Percentiles rank a stretch among this genome's conserved stretches.
These are phyloP conservation scores for Artibeus jamaicensis DNA, from an alignment of 2,797 vertebrate species.

Conservation along the genomic window DNA sequence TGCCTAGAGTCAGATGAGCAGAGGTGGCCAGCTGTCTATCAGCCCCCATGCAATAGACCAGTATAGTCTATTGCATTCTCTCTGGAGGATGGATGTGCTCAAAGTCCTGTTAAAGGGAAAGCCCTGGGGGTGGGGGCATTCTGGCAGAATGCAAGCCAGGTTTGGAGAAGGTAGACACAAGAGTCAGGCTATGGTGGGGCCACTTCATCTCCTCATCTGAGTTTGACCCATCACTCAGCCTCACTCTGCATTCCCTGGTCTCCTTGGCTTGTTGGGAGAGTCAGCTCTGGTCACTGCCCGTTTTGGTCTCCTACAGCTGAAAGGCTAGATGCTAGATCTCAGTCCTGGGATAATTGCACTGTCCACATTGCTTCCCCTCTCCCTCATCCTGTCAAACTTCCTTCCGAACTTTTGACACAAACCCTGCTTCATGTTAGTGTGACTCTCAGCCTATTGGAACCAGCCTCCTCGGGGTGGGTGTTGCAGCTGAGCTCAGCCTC, in stretches of 20 bases:
- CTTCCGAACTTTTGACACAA: constrained; percentile 43
- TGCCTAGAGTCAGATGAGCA: not conserved
- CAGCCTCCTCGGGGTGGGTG: not conserved
- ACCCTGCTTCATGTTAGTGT: not conserved
- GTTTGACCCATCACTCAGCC: not conserved
- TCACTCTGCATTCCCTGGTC: not conserved
- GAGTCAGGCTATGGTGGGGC: not conserved
- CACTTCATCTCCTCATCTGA: not conserved
- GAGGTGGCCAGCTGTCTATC: not conserved
- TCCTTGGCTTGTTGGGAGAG: not conserved
- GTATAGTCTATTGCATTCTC: not conserved
- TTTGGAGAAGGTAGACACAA: not conserved
- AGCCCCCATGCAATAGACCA: too few species aligned
- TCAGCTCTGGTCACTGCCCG: not conserved
- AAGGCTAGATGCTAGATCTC: constrained; percentile 28
- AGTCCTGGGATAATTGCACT: not conserved
- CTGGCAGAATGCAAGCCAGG: not conserved
- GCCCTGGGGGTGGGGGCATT: too few species aligned
- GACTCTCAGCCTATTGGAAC: not conserved
- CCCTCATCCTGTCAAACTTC: constrained; percentile 31
- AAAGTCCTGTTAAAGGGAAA: not conserved
- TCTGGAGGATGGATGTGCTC: not conserved
- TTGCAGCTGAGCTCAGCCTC: not conserved
- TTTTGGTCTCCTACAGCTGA: constrained; percentile 4
- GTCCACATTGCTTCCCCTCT: not conserved